Conservation (phyloP, 2,797 vertebrate species). For the Peromyscus nudipes region DNA sequence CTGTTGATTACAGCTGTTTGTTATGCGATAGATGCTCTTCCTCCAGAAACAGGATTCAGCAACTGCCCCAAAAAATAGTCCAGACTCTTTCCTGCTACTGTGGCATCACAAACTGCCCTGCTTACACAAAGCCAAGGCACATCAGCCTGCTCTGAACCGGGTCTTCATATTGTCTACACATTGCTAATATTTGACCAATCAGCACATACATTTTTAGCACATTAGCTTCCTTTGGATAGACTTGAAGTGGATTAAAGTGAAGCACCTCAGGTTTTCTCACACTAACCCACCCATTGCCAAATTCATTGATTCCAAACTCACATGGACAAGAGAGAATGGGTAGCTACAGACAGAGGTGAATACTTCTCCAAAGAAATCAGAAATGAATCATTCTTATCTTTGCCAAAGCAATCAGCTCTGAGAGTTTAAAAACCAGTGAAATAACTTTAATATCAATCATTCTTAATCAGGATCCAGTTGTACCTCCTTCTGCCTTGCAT, state of each 20-base stretch:
- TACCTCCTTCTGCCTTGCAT: neutral
- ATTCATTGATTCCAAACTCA: neutral
- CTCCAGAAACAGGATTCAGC: neutral
- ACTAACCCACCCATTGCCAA: neutral
- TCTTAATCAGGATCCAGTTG: neutral
- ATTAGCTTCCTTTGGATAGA: neutral
- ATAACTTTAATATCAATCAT: neutral
- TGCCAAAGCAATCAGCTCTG: neutral
- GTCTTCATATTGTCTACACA: neutral
- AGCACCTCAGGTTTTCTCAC: neutral
- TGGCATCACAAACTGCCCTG: neutral
- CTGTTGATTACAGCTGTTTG: neutral
- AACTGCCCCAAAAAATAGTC: neutral
- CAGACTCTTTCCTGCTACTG: neutral
- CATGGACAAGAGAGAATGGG: neutral
- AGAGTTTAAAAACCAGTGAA: neutral
- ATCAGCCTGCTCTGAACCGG: rapidly evolving
- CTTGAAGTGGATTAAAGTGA: neutral
- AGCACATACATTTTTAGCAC: neutral
- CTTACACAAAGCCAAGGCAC: neutral
- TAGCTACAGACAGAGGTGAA: neutral
- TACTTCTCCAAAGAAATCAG: neutral
- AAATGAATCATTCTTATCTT: neutral
- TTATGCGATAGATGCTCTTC: neutral
- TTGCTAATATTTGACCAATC: neutral